Base-by-base conservation (phyloP, 2,113 vertebrate species). In the Epinephelus cyanopodus region DNA sequence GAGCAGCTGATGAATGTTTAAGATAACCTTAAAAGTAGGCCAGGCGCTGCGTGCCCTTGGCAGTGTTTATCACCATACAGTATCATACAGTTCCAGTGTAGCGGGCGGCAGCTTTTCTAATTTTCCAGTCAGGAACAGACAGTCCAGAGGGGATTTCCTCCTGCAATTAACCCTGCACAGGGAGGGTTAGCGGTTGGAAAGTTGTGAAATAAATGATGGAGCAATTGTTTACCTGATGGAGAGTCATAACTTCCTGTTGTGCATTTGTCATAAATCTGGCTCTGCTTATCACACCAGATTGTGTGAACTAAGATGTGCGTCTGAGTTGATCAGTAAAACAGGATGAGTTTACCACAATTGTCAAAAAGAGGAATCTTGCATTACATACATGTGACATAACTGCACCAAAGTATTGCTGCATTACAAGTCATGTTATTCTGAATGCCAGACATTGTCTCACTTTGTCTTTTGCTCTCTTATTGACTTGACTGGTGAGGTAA, bases 171-270 rank as follows among this genome's bases (percentile, higher is more conserved):
- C 82, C 85, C 84, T 62, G 77, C 57, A 14, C 71, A 63, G 80
- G 82, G 72, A 92, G 90, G 83, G 84, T 89, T 91, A 67, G 91
- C 79, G 90, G 88, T 85, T 89, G 84, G 84, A 90, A 92, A 83
- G 81, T 90, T 91, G 89, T 90, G 76, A 84, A 93, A 94, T 89
- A 74, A 81, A 80, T 54, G 66, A 89, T 92, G 85, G 74, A 57
- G 90, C 80, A 91, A 92, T 86, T 93, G 87, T 94, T 92, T 84
- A 93, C 89, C 72, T 90, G 76, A 79, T 72, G 21, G 57, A 77
- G 83, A 91, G 77, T 83, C 81, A 79, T 77, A 39, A 54, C 85
- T 82, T 90, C 77, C 82, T 93, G 86, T 81, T 86, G 62, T 77
- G 74, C 47, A 37, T 87, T 82, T 53, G 42, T 72, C 19, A 5